Percentiles rank a stretch among this genome's conserved stretches.
These are phyloP conservation scores for Ivindomyrus marchei DNA, from an alignment of 2,113 vertebrate species.

Conservation along the genomic window DNA sequence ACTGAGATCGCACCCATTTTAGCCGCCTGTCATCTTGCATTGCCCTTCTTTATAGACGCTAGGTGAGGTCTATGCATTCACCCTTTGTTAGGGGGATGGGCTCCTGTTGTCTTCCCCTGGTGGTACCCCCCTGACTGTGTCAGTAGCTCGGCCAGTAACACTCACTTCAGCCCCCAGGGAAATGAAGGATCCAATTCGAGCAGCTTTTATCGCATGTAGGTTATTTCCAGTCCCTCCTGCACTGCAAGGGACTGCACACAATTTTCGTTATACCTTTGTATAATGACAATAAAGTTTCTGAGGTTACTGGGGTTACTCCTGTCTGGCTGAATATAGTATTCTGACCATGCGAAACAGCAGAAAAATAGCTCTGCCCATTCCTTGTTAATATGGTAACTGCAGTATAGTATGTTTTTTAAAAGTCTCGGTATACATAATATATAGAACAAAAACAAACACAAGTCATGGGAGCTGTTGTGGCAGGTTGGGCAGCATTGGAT, in stretches of 20 bases:
- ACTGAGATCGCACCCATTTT: neutral
- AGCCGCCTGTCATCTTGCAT: neutral
- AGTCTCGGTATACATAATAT: neutral
- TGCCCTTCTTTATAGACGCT: neutral
- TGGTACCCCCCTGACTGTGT: neutral
- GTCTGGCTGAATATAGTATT: neutral
- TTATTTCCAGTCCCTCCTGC: neutral
- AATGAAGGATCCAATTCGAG: neutral
- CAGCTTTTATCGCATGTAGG: neutral
- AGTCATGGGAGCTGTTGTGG: neutral
- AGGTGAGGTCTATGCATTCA: neutral
- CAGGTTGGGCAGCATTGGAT: neutral
- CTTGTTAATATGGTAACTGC: neutral
- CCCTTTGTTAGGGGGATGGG: neutral
- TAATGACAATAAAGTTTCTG: too few species aligned
- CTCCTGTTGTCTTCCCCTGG: neutral
- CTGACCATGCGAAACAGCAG: too few species aligned
- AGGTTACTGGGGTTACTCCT: too few species aligned
- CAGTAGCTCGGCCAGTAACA: neutral
- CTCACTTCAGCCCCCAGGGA: neutral
- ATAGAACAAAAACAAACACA: neutral
- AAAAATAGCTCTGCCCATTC: neutral
- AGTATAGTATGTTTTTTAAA: neutral
- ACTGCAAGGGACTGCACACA: too few species aligned
- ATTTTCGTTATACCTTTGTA: too few species aligned